Base-by-base conservation (phyloP, 2,113 vertebrate genomes). In the Anolis carolinensis region DNA sequence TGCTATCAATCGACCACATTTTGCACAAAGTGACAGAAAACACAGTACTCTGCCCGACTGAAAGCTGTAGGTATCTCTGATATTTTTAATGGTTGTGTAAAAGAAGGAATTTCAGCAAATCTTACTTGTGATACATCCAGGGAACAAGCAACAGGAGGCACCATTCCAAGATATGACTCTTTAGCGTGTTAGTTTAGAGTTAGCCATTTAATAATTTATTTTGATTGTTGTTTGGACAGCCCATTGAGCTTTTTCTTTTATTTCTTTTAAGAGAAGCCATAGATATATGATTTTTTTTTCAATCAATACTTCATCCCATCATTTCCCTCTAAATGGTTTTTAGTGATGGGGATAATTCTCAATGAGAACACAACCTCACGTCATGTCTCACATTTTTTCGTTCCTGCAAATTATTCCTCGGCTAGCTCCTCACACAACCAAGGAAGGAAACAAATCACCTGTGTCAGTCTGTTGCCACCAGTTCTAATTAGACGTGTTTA, bases 401-500 rank as follows among this genome's bases (percentile, higher is more conserved):
- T 11, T 36, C 23, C 52, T 32, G 7, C 21, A 16, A 32, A 18
- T 55, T 68, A 79, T 85, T 76, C 10, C 59, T 80, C 68, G 72
- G 67, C 30, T 48, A 39, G 39, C 25, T 68, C 1, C 44, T 70
- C 70, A 50, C 21, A 34, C 50, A 44, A 52, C 59, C 59, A 74
- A 86, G 13, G 10, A 81, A 81, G 39, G 2, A 25, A 72, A 59
- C 52, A 55, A 32, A 62, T 18, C 11, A 52, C 52, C 30, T 59
- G 25, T 44, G 30, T 48, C 27, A 32, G n/a, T 81, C 48, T 78
- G 70, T 75, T 73, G 67, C 59, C 72, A 75, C 48, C 71, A 65
- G 11, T 67, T 81, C 39, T 67, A 86, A 81, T 81, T 75, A 52
- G 62, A 25, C 18, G 32, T 50, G 44, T 86, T 75, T 81, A 86